These are phyloP conservation scores for Lingula anatina DNA, from an alignment of 2,888 invertebrate genomes.

Conservation along the genomic window DNA sequence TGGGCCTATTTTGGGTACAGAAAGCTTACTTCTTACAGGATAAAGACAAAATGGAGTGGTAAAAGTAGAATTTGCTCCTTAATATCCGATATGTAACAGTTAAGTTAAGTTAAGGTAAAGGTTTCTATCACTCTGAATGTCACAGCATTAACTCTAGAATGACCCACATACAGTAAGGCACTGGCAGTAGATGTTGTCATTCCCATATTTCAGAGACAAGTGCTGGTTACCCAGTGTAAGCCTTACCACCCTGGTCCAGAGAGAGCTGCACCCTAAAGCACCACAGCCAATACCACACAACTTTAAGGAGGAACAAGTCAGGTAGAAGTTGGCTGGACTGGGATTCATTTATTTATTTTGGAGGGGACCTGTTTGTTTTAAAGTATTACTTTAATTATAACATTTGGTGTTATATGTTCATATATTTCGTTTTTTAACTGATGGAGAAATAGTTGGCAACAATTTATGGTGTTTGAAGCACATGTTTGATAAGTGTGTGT, in stretches of 20 bases:
- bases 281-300: slow-evolving; percentile 40
- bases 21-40: no score
- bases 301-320: slow-evolving; percentile 24
- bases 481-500: neutral
- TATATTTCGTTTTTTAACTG: slow-evolving; percentile 6
- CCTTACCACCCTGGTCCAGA: slow-evolving; percentile 73
- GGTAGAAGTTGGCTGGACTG: no score
- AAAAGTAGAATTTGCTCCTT: no score
- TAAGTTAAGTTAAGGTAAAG: no score
- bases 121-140: neutral
- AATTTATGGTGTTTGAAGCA: neutral
- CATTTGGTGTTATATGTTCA: no score
- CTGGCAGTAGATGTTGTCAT: neutral
- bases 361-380: no score
- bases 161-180: neutral
- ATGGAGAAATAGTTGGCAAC: neutral
- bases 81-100: no score
- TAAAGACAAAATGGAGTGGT: no score
- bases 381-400: no score
- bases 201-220: slow-evolving; percentile 56
- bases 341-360: no score
- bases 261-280: slow-evolving; percentile 60
- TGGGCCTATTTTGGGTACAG: no score
- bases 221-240: slow-evolving; percentile 87
- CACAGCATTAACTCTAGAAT: neutral